Conservation (phyloP, 2,113 vertebrate genomes). For the Pterophyllum scalare region DNA sequence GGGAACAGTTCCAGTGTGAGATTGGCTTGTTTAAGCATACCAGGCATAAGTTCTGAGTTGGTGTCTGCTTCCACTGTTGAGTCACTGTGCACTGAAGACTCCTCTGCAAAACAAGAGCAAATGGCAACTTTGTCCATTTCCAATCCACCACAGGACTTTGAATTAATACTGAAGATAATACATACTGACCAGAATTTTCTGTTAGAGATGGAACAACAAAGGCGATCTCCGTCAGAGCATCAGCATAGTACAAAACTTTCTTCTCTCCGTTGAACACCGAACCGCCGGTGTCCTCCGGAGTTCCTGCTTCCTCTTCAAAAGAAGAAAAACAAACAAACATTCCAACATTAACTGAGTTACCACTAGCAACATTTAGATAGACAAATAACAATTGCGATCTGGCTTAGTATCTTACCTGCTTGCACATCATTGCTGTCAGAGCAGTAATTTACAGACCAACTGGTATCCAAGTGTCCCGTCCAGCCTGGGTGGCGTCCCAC, state of each 20-base stretch:
- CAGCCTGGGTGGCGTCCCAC: conserved; percentile 93
- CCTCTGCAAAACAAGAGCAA: conserved; percentile 77
- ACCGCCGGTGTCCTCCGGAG: conserved; percentile 89
- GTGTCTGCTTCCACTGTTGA: conserved; percentile 90
- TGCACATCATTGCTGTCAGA: conserved; percentile 79
- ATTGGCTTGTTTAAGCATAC: conserved; percentile 87
- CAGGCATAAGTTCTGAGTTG: conserved; percentile 88
- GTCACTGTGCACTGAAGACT: conserved; percentile 89
- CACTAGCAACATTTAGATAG: not conserved
- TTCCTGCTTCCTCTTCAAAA: conserved; percentile 82
- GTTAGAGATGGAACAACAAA: conserved; percentile 93
- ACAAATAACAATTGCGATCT: too few species aligned
- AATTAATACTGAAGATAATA: not conserved
- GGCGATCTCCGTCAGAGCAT: conserved; percentile 95
- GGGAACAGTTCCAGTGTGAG: conserved; percentile 94
- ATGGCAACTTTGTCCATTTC: not conserved
- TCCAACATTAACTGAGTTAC: not conserved
- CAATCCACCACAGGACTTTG: not conserved
- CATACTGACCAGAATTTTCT: conserved; percentile 87
- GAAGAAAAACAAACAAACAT: conserved; percentile 5
- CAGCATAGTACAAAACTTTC: conserved; percentile 94
- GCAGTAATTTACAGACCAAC: conserved; percentile 92
- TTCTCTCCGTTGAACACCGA: conserved; percentile 94
- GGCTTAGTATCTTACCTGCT: conserved; percentile 77
- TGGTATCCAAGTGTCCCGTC: conserved; percentile 94